phyloP scores from a whole-genome alignment of 2,888 invertebrate species.

The Diploptera punctata region DNA sequence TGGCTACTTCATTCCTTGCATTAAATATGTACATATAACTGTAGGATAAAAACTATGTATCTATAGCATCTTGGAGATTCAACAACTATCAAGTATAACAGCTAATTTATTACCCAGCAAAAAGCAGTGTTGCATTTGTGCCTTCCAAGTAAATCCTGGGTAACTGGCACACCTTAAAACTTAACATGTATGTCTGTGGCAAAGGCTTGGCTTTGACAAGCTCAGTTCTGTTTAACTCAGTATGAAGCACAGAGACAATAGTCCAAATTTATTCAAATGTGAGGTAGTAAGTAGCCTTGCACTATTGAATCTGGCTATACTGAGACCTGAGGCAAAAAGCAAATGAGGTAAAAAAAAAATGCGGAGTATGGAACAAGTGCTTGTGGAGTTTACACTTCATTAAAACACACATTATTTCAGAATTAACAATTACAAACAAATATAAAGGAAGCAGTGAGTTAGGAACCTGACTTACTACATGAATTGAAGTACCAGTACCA shows the following conservation, averaged over 20 bases:
- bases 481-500: background rate
- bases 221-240: constrained; percentile 21
- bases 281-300: constrained; percentile 48
- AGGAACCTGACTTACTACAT: constrained; percentile 4
- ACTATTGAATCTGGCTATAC: constrained; percentile 43
- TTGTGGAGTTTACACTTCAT: constrained; percentile 30
- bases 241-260: constrained; percentile 37
- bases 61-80: constrained; percentile 27
- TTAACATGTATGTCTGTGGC: too few species aligned
- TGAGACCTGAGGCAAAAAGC: constrained; percentile 26
- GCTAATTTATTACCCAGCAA: constrained; percentile 4
- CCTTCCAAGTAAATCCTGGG: background rate
- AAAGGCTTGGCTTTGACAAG: constrained; percentile 1
- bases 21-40: too few species aligned
- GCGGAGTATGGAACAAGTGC: constrained; percentile 31
- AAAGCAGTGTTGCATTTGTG: background rate
- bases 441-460: background rate
- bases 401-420: background rate
- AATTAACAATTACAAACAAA: background rate
- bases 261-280: constrained; percentile 32
- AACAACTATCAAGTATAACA: constrained; percentile 12
- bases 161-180: background rate
- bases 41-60: constrained; percentile 14
- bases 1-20: too few species aligned
- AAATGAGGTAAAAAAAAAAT: constrained; percentile 20